A percentile compares a stretch with the other conserved stretches of the same genome.
Conservation (phyloP, 2,113 vertebrate species). For the Dromiciops gliroides region DNA sequence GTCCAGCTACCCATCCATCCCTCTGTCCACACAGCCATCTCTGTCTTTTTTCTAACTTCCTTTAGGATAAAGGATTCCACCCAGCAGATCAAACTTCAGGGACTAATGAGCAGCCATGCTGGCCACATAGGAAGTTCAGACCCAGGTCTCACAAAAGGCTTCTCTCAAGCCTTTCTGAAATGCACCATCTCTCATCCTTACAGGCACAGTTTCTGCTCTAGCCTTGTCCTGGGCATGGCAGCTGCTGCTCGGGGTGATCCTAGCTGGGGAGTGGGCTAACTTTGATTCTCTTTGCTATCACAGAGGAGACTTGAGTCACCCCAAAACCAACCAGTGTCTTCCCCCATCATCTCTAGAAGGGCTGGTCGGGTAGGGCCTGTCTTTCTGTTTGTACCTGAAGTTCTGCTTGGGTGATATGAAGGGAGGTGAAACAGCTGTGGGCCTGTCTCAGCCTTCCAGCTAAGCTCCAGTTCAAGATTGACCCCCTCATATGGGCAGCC, state of each 20-base stretch:
- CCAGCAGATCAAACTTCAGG: background rate
- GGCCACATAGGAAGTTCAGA: too few species aligned
- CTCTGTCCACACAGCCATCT: background rate
- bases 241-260: background rate
- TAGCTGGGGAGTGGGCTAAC: background rate
- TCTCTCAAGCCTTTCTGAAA: background rate
- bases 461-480: background rate
- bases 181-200: background rate
- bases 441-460: too few species aligned
- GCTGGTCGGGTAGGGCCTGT: background rate
- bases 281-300: background rate
- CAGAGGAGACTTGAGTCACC: background rate
- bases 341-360: background rate
- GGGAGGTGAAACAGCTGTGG: background rate
- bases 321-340: background rate
- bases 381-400: background rate
- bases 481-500: too few species aligned
- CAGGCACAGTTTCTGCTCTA: background rate
- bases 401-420: background rate
- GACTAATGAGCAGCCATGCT: background rate
- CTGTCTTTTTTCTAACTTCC: background rate
- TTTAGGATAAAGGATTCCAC: background rate
- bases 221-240: background rate
- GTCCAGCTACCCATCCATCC: background rate
- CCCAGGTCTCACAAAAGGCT: background rate